Conservation (phyloP, 2,888 invertebrate genomes). For the Branchipolynoe longqiensis region DNA sequence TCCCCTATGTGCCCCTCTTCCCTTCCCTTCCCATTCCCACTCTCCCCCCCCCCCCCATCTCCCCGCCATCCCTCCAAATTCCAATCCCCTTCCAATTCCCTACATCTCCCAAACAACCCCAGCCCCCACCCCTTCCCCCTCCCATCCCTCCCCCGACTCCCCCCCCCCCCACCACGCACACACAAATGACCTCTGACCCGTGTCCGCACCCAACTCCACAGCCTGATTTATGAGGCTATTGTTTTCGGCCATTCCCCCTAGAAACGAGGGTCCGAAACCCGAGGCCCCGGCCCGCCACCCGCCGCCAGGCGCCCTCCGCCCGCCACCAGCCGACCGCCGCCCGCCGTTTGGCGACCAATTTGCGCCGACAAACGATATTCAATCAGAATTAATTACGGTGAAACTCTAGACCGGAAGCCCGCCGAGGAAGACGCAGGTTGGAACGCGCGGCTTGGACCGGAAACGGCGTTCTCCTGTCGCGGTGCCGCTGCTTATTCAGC, state of each 20-base stretch:
- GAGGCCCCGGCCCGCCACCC: background rate
- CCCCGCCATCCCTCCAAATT: too few relatives aligned
- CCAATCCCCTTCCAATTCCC: too few relatives aligned
- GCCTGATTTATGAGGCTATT: conserved; percentile 47
- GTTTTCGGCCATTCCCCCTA: conserved; percentile 43
- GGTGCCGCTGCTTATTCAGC: too few relatives aligned
- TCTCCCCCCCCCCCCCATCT: too few relatives aligned
- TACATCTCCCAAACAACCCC: background rate
- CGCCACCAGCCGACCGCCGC: conserved; percentile 3
- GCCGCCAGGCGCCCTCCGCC: conserved; percentile 13
- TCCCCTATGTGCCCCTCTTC: too few relatives aligned
- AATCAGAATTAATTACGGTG: conserved; percentile 50
- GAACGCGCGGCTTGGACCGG: too few relatives aligned
- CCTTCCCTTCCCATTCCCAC: too few relatives aligned
- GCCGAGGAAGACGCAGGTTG: background rate
- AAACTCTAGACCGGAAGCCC: conserved; percentile 46
- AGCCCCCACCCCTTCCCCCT: background rate
- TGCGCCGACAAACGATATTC: conserved; percentile 44
- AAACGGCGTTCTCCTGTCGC: too few relatives aligned
- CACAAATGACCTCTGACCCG: background rate
- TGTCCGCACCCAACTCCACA: background rate
- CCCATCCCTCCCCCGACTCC: background rate
- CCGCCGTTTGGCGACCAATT: conserved; percentile 27
- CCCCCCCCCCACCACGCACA: background rate
- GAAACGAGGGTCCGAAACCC: conserved; percentile 36